A percentile compares a stretch with the other conserved stretches of the same genome.
Conservation (phyloP, 2,797 vertebrate species). For the Myotis findleyi region DNA sequence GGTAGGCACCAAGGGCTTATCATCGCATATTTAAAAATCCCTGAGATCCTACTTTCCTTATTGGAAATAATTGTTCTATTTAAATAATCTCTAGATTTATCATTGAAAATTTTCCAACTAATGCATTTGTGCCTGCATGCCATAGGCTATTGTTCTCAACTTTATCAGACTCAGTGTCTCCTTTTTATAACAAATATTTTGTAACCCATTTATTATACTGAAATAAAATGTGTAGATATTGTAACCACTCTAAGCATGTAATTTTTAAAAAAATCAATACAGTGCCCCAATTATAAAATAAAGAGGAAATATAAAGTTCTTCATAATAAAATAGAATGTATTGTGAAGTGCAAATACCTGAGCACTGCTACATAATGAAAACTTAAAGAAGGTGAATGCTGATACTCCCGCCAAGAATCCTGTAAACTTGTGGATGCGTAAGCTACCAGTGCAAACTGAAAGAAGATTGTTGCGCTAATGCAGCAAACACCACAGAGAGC, state of each 20-base stretch:
- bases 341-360: not conserved
- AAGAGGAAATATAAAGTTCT: conserved; percentile 6
- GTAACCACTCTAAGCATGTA: conserved; percentile 24
- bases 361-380: not conserved
- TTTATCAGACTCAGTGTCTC: not conserved
- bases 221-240: conserved; percentile 60
- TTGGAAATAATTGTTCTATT: conserved; percentile 72
- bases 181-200: conserved; percentile 62
- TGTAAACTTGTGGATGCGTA: not conserved
- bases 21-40: conserved; percentile 66
- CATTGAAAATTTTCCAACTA: conserved; percentile 47
- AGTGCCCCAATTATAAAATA: conserved; percentile 15
- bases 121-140: not conserved
- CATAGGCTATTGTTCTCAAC: conserved; percentile 41
- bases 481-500: not conserved
- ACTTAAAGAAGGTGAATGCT: not conserved
- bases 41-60: conserved; percentile 55
- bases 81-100: conserved; percentile 56
- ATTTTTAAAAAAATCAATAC: not conserved
- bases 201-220: not conserved
- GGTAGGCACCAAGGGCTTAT: conserved; percentile 44
- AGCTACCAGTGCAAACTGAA: not conserved
- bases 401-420: not conserved
- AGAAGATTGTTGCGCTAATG: not conserved
- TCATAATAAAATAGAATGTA: conserved; percentile 9